Evolutionary conservation across 2,888 invertebrate species (phyloP), one percentile per base, ranked within the genome.

Genomic region (Criorhina ranunculi): DNA sequence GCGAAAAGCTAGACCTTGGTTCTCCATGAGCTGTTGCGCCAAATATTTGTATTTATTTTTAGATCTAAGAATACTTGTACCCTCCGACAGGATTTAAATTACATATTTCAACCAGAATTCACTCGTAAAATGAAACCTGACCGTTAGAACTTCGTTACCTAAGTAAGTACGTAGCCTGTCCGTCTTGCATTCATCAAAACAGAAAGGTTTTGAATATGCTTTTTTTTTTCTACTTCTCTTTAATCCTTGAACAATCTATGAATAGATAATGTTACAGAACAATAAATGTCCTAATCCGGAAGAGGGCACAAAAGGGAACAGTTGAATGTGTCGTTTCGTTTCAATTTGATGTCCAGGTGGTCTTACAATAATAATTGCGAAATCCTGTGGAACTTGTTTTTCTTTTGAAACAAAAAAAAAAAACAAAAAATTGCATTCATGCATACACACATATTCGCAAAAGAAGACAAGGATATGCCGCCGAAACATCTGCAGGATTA

Each of bases 401-500:
- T 24, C 15, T 60, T 53, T 12, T 2, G n/a, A 49, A 0, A 49
- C 24, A 33, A 8, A 31, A 12, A 33, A 31, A 51, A 6, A 49
- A 1, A n/a, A n/a, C n/a, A n/a, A n/a, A n/a, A n/a, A n/a, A n/a
- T n/a, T n/a, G n/a, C n/a, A n/a, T n/a, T n/a, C n/a, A n/a, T 24
- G 24, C 24, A 24, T 24, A 4, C 24, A 24, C 4, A 24, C 24
- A 24, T n/a, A 12, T 24, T 57, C n/a, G 37, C 57, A 57, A 57
- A 15, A 37, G 11, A 7, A 29, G 11, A 37, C 37, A 57, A 37
- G 19, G 19, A 57, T 37, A 1, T 37, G 5, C 17, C 19, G 37
- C n/a, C 5, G 9, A 29, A 66, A 66, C 66, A 66, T 66, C 66
- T 66, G 66, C 66, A 66, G 66, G 37, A 66, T 12, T 24, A 49